Conservation (phyloP, 2,113 vertebrate genomes). For the Otolemur garnettii region DNA sequence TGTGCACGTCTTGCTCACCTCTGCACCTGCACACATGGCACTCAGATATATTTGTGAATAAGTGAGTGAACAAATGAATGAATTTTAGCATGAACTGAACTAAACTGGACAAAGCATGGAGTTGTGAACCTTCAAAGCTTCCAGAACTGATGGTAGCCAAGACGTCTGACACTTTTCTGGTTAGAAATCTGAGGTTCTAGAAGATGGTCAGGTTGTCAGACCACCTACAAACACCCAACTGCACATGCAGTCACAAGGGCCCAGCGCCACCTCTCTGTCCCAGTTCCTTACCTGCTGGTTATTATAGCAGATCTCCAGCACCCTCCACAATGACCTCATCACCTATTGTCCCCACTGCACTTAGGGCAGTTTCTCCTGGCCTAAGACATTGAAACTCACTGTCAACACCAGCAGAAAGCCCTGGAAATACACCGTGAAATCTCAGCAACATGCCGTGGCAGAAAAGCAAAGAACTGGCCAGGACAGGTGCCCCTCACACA, state of each 20-base stretch:
- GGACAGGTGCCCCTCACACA: too few species aligned
- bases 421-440: background rate
- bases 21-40: accelerated
- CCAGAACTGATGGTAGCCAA: background rate
- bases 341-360: background rate
- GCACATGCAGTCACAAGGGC: too few species aligned
- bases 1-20: too few species aligned
- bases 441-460: background rate
- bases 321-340: too few species aligned
- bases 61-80: background rate
- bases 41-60: background rate
- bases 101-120: background rate
- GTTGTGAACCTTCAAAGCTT: background rate
- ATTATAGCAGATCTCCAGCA: background rate
- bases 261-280: too few species aligned
- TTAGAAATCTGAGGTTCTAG: background rate
- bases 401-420: background rate
- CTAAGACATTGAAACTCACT: background rate
- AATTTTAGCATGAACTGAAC: background rate
- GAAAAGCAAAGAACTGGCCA: background rate
- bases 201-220: background rate
- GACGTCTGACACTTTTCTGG: background rate
- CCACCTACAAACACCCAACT: background rate
- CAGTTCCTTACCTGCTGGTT: background rate
- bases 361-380: background rate